Conservation (phyloP, 2,888 invertebrate species). For the Sarcophaga rosellei region DNA sequence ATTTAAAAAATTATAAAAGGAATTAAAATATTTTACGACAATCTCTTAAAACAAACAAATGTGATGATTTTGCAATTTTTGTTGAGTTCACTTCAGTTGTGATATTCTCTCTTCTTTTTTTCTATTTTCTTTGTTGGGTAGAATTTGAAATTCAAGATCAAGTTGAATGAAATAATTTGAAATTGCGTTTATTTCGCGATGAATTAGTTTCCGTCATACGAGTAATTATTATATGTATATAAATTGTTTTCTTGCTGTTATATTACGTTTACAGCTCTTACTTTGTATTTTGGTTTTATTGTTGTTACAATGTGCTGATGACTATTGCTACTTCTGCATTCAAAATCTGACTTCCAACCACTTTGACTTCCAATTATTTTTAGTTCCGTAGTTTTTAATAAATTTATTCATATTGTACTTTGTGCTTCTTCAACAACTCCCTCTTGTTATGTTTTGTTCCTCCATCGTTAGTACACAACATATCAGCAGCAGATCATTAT, state of each 20-base stretch:
- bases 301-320: conserved; percentile 12
- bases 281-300: conserved; percentile 34
- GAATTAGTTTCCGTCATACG: conserved; percentile 41
- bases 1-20: conserved; percentile 44
- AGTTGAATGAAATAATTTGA: conserved; percentile 48
- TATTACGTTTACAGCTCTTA: conserved; percentile 41
- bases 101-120: neutral
- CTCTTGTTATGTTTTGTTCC: conserved; percentile 62
- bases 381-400: conserved; percentile 19
- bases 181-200: conserved; percentile 53
- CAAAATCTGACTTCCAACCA: neutral
- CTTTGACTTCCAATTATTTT: conserved; percentile 30
- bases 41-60: conserved; percentile 65
- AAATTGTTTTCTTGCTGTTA: conserved; percentile 34
- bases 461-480: conserved; percentile 57
- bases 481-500: conserved; percentile 61
- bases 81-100: conserved; percentile 40
- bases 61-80: conserved; percentile 67
- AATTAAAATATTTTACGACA: conserved; percentile 61
- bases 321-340: conserved; percentile 8
- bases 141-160: conserved; percentile 66
- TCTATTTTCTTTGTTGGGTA: conserved; percentile 31
- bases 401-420: conserved; percentile 52
- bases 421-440: conserved; percentile 67
- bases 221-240: conserved; percentile 7